Base-by-base conservation (phyloP, 2,797 vertebrate genomes). In the Chaetophractus vellerosus region DNA sequence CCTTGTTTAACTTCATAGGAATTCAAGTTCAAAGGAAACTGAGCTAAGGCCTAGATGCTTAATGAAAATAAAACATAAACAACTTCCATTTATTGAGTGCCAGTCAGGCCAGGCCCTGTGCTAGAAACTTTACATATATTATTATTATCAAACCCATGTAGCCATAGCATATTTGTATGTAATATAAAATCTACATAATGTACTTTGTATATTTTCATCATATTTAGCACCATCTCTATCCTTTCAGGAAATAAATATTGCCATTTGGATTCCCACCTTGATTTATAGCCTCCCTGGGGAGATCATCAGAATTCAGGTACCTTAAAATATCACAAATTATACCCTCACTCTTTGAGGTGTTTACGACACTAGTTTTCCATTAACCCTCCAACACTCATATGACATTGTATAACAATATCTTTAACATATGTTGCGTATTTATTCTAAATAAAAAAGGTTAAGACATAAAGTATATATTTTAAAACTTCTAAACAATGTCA, bases 271-370 rank as follows among this genome's bases (percentile, higher is more conserved):
- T 68, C 36, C 48, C 45, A 75, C 14, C 41, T 75, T 38, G 36
- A 52, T 38, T 55, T 64, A 63, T 31, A 72, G 55, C 24, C 6
- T 75, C 81, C 38, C 6, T 57, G 10, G 45, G 69, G 41, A 83
- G 12, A 28, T 83, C 41, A 33, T 79, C 52, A 55, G 66, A 59
- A 69, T 75, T 68, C 33, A 48, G 8, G 52, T 55, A 45, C 19
- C 36, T 52, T 89, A 88, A 88, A 48, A 50, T 94, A 33, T 36
- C 21, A 84, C n/a, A 84, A 52, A 57, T n/a, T 61, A 81, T 28
- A 57, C 12, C 19, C 66, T 83, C 24, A 26, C 7, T 55, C 21
- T 88, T 45, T 41, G 74, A 91, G 63, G 64, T n/a, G 23, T n/a
- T 24, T 68, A 23, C 55, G 4, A 92, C 91, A 23, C 38, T 52